phyloP scores from a whole-genome alignment of 2,888 invertebrate species.

The Rambutsinella grinnellia region DNA sequence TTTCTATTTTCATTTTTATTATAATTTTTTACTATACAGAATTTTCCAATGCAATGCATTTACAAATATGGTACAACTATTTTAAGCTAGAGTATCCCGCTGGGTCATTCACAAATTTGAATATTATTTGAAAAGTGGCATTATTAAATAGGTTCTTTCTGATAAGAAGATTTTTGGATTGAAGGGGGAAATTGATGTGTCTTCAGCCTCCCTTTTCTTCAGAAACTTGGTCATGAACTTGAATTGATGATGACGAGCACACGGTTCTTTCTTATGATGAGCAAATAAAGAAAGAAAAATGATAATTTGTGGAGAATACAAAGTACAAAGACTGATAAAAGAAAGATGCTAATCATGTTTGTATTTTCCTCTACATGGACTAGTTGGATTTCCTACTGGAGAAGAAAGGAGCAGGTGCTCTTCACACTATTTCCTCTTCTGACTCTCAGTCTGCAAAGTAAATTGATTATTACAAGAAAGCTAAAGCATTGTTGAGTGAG shows the following conservation, averaged over 20 bases:
- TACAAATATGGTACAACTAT: background rate
- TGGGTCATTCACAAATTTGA: background rate
- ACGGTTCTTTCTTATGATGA: background rate
- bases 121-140: background rate
- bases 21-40: background rate
- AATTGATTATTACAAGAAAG: background rate
- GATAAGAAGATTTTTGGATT: no score
- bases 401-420: slow-evolving; percentile 40
- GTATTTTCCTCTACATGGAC: background rate
- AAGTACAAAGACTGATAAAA: background rate
- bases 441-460: background rate
- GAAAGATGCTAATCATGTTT: slow-evolving; percentile 47
- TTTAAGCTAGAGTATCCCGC: background rate
- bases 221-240: slow-evolving; percentile 45
- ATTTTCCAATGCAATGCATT: background rate
- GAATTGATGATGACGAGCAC: slow-evolving; percentile 2
- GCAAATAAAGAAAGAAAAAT: slow-evolving; percentile 15
- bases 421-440: background rate
- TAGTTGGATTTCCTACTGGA: slow-evolving; percentile 5
- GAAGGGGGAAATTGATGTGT: slow-evolving; percentile 1
- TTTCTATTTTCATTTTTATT: background rate
- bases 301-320: slow-evolving; percentile 48
- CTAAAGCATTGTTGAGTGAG: no score
- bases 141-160: slow-evolving; percentile 3
- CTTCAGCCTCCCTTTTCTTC: slow-evolving; percentile 15